Percentiles rank a stretch among this genome's conserved stretches.
Evolutionary conservation across 1,140 invertebrate species (phyloP).

Genomic region (Cardiocondyla obscurior): DNA sequence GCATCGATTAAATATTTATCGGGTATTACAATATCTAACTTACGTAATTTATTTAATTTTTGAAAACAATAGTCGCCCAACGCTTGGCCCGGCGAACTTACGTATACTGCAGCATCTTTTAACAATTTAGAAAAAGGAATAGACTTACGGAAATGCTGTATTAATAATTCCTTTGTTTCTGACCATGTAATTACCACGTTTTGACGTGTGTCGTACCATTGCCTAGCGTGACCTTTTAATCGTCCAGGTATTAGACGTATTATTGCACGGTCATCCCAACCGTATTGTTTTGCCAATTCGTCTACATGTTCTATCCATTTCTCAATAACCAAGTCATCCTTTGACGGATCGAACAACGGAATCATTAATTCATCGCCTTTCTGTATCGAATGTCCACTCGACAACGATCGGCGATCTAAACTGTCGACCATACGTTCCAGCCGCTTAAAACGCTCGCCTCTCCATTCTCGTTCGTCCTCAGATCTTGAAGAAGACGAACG

Average conservation of each 20-base stretch:
- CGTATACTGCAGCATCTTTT: not conserved
- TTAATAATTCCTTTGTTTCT: not conserved
- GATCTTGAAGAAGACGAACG: not conserved
- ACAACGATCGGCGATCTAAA: not conserved
- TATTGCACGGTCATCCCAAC: not conserved
- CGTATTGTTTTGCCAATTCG: not conserved
- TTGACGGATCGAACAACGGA: not conserved
- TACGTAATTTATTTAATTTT: not conserved
- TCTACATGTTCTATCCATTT: slow-evolving; percentile 4
- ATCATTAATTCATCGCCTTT: not conserved
- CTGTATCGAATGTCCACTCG: not conserved
- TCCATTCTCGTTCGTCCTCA: not conserved
- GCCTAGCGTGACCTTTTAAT: not conserved
- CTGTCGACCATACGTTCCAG: not conserved
- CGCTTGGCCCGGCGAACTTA: not conserved
- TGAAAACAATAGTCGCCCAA: slow-evolving; percentile 34
- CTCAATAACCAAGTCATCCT: not conserved
- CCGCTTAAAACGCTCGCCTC: not conserved
- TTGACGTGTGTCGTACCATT: not conserved
- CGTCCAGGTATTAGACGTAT: not conserved
- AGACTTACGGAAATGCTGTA: not conserved
- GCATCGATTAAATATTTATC: slow-evolving; percentile 17
- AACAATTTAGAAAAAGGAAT: not conserved
- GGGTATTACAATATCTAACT: not conserved
- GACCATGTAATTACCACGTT: not conserved